Conservation (phyloP, 2,113 vertebrate species). For the Pangasianodon hypophthalmus region DNA sequence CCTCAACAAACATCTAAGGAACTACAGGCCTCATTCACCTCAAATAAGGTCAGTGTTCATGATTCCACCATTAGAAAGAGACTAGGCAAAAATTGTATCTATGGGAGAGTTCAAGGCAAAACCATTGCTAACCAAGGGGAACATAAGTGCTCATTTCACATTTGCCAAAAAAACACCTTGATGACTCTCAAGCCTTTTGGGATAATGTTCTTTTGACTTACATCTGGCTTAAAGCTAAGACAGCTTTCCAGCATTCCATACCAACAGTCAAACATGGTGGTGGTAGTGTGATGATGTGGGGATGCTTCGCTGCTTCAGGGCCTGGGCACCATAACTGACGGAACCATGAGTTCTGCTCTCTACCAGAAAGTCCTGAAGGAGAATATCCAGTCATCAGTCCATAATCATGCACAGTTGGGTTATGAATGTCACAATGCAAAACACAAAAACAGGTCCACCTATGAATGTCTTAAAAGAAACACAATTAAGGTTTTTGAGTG, state of each 20-base stretch:
- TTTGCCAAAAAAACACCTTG: neutral
- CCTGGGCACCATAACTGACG: neutral
- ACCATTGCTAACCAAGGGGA: neutral
- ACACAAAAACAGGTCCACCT: neutral
- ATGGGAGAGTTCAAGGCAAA: neutral
- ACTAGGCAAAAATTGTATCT: neutral
- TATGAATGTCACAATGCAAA: neutral
- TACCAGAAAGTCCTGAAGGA: neutral
- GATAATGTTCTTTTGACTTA: neutral
- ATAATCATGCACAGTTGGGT: neutral
- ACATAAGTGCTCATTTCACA: neutral
- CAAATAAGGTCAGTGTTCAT: neutral
- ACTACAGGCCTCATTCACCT: neutral
- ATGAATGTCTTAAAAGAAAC: neutral
- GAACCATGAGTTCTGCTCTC: slow-evolving; percentile 11
- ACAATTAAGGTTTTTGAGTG: neutral
- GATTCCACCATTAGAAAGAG: neutral
- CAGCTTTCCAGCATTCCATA: neutral
- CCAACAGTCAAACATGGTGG: neutral
- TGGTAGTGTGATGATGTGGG: neutral
- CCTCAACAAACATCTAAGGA: neutral
- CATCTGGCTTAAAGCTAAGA: neutral
- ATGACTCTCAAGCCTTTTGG: neutral
- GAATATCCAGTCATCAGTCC: neutral
- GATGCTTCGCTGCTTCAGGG: neutral